phyloP scores from a whole-genome alignment of 2,888 invertebrate genomes.

The Chloromyia formosa region DNA sequence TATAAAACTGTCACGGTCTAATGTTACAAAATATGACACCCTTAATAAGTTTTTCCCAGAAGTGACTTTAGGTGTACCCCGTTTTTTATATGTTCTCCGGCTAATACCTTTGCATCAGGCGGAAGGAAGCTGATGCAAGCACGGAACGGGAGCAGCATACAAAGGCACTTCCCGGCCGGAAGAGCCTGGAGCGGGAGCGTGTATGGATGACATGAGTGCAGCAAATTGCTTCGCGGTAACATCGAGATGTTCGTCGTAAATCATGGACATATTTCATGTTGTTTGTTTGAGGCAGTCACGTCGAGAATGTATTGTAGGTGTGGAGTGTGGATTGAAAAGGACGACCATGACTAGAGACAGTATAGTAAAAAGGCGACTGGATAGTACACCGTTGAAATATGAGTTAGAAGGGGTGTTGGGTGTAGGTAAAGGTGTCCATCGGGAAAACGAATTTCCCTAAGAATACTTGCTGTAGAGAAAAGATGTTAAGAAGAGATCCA shows the following conservation, averaged over 20 bases:
- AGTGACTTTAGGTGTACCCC: slow-evolving; percentile 12
- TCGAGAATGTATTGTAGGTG: slow-evolving; percentile 17
- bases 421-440: too few relatives aligned
- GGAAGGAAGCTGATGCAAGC: neutral
- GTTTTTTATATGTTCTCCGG: neutral
- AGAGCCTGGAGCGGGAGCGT: slow-evolving; percentile 4
- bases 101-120: slow-evolving; percentile 4
- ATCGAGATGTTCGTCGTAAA: slow-evolving; percentile 30
- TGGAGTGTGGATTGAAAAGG: neutral
- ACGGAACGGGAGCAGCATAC: neutral
- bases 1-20: slow-evolving; percentile 47
- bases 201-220: slow-evolving; percentile 29
- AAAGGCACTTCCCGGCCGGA: neutral
- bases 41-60: slow-evolving; percentile 44
- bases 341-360: too few relatives aligned
- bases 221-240: slow-evolving; percentile 36
- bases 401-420: too few relatives aligned
- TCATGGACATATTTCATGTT: slow-evolving; percentile 31
- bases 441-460: too few relatives aligned
- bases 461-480: too few relatives aligned
- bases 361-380: too few relatives aligned
- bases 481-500: too few relatives aligned
- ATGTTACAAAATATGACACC: slow-evolving; percentile 45
- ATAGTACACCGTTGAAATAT: too few relatives aligned
- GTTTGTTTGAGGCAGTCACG: slow-evolving; percentile 23